A percentile compares a stretch with the other conserved stretches of the same genome.
phyloP scores from a whole-genome alignment of 2,797 vertebrate genomes.

The Thamnophis elegans region DNA sequence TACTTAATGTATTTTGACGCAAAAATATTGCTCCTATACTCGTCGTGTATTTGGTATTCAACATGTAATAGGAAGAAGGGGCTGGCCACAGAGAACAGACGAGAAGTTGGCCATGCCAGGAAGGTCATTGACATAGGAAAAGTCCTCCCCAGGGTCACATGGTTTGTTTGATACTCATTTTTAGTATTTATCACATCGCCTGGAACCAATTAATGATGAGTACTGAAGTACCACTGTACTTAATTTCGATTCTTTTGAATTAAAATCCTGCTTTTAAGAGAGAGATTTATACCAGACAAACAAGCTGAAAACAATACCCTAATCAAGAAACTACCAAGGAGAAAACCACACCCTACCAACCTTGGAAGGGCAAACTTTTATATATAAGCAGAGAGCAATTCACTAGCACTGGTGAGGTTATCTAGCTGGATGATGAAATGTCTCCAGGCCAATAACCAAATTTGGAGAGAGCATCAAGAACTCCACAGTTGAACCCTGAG shows the following conservation, averaged over 20 bases:
- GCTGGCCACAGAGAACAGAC: neutral
- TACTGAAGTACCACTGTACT: neutral
- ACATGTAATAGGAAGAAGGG: neutral
- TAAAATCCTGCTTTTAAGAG: neutral
- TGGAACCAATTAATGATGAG: neutral
- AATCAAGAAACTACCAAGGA: neutral
- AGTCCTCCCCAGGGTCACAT: neutral
- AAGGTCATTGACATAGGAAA: neutral
- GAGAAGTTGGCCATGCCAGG: neutral
- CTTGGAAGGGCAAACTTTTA: neutral
- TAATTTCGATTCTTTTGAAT: neutral
- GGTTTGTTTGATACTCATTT: neutral
- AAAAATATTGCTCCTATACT: neutral
- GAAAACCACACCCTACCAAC: neutral
- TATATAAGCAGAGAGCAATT: neutral
- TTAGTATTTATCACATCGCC: neutral
- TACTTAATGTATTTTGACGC: neutral
- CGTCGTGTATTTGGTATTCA: neutral
- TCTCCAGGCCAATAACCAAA: neutral
- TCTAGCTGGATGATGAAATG: neutral
- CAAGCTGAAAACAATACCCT: neutral
- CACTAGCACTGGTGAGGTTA: neutral
- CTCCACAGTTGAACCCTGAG: neutral
- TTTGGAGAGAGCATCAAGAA: neutral
- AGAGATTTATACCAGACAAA: neutral